These are phyloP conservation scores for Sicus ferrugineus DNA, from an alignment of 2,888 invertebrate genomes.

Conservation along the genomic window DNA sequence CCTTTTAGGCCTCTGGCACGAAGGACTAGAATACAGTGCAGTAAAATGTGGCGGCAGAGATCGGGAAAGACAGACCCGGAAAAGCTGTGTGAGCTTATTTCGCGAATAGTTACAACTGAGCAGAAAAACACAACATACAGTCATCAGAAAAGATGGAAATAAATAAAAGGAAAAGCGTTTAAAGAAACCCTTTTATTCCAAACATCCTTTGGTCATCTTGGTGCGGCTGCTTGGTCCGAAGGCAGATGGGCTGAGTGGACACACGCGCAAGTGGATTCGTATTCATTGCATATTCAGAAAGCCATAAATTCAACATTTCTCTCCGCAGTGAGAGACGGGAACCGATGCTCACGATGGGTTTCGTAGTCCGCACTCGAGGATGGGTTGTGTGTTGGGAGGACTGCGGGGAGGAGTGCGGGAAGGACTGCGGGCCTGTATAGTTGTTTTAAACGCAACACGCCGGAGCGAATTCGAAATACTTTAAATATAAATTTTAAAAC, in stretches of 20 bases:
- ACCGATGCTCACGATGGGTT: background rate
- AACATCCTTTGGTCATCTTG: background rate
- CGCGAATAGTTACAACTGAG: background rate
- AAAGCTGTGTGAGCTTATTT: background rate
- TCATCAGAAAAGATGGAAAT: background rate
- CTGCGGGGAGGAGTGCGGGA: background rate
- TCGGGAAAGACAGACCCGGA: background rate
- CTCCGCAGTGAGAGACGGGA: background rate
- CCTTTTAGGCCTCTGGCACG: constrained; percentile 28
- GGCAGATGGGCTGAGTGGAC: background rate
- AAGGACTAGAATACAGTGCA: background rate
- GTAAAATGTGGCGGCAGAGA: background rate
- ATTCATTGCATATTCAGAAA: constrained; percentile 36
- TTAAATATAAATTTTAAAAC: constrained; percentile 38
- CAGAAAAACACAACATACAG: too few relatives aligned
- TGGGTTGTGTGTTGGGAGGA: background rate
- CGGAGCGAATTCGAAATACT: constrained; percentile 33
- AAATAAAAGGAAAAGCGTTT: background rate
- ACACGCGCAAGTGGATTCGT: constrained; percentile 36
- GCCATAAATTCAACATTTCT: constrained; percentile 37
- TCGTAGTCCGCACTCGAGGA: background rate
- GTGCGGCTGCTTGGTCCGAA: background rate
- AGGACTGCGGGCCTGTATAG: background rate
- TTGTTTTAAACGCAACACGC: constrained; percentile 13
- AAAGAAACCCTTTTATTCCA: background rate